Conservation (phyloP, 2,797 vertebrate genomes). For the Hephaestus fuliginosus region DNA sequence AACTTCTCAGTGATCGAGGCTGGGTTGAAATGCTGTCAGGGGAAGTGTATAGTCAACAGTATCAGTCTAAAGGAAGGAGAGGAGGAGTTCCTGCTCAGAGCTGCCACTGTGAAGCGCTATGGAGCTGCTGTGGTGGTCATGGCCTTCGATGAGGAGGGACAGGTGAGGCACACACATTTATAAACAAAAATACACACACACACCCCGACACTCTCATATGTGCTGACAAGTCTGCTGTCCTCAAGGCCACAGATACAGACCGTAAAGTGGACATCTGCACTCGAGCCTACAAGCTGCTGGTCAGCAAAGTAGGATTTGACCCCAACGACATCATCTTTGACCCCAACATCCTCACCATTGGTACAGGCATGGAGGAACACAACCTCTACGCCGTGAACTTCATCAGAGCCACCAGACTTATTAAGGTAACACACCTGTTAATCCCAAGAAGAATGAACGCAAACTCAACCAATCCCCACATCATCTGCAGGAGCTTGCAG, state of each 20-base stretch:
- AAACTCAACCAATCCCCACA: neutral
- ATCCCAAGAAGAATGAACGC: neutral
- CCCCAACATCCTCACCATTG: slow-evolving; percentile 97
- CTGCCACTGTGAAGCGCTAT: slow-evolving; percentile 89
- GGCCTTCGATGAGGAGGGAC: slow-evolving; percentile 97
- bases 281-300: slow-evolving; percentile 92
- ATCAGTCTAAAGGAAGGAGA: slow-evolving; percentile 98
- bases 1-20: slow-evolving; percentile 96
- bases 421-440: slow-evolving; percentile 87
- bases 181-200: neutral
- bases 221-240: neutral
- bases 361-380: slow-evolving; percentile 98
- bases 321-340: slow-evolving; percentile 98
- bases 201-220: neutral
- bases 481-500: neutral
- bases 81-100: slow-evolving; percentile 91
- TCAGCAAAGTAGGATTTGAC: slow-evolving; percentile 89
- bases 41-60: slow-evolving; percentile 98
- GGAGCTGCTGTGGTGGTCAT: slow-evolving; percentile 96
- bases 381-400: slow-evolving; percentile 92
- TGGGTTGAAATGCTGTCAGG: slow-evolving; percentile 95
- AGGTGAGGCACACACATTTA: slow-evolving; percentile 80
- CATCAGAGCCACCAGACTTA: slow-evolving; percentile 90
- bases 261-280: slow-evolving; percentile 92
- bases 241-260: slow-evolving; percentile 92